Evolutionary conservation across 2,113 vertebrate genomes (phyloP), one percentile per base, ranked within the genome.

Genomic region (Neogale vison): DNA sequence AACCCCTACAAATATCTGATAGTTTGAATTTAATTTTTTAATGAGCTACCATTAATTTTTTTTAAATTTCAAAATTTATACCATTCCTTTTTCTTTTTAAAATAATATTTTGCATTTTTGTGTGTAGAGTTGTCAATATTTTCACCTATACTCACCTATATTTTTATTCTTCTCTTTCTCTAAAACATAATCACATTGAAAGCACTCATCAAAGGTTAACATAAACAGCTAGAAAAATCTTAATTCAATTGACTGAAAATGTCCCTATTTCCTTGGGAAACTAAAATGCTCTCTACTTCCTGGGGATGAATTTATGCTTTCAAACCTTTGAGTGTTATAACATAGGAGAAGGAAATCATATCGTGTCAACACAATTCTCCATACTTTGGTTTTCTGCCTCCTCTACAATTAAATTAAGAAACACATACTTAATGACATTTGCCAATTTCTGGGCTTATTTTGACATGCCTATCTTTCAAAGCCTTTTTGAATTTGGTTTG

Each of bases 381-480:
- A 61, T n/a, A 45, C 11, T 77, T 77, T 11, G 61, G 15, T 87
- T 82, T 82, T 96, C 74, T 92, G 34, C 29, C 5, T 92, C 18
- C 4, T 89, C 20, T 13, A 61, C 63, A 61, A 55, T 55, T 50
- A 45, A 79, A 86, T 87, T 89, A 82, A 96, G 47, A 88, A 87
- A 93, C 87, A 65, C 29, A 90, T 3, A 86, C 55, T 77, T 92
- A 85, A n/a, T 8, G 15, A 17, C 63, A 47, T 72, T 91, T 72
- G 1, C 1, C 79, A 67, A 26, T 69, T 96, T 96, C 21, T 55
- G 55, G 17, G 6, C 13, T 83, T 17, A 11, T 77, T 95, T 90
- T 82, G 82, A 88, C 50, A 93, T 57, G 17, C 7, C 15, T 88
- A 0, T 90, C 39, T 94, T 95, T 92, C 67, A 94, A 47, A 94